Percentiles rank a stretch among this genome's conserved stretches.
Evolutionary conservation across 2,113 vertebrate genomes (phyloP).

Genomic region (Poecilia latipinna): DNA sequence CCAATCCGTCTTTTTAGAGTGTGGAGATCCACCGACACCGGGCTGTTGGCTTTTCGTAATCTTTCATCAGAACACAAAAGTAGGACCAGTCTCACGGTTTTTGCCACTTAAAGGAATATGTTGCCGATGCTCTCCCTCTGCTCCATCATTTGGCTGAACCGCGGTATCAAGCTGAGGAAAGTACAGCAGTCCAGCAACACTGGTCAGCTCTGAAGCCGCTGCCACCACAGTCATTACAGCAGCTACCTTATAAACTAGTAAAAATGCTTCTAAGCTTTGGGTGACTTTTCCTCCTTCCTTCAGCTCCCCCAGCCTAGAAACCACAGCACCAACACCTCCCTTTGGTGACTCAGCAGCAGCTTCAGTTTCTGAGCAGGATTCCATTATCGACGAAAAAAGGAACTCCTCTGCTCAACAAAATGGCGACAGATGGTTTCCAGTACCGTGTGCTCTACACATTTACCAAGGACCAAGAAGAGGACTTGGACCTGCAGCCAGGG

Average conservation of each 20-base stretch:
- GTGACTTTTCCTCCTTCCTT: slow-evolving; percentile 43
- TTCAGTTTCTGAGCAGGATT: slow-evolving; percentile 44
- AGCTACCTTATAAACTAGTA: slow-evolving; percentile 41
- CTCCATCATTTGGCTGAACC: slow-evolving; percentile 89
- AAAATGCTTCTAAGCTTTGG: slow-evolving; percentile 73
- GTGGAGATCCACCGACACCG: slow-evolving; percentile 20
- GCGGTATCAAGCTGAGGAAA: slow-evolving; percentile 90
- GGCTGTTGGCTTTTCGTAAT: slow-evolving; percentile 38
- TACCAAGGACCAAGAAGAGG: slow-evolving; percentile 89
- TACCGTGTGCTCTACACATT: slow-evolving; percentile 89
- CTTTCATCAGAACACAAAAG: slow-evolving; percentile 29
- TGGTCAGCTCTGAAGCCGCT: slow-evolving; percentile 74
- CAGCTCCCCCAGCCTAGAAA: neutral
- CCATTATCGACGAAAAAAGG: slow-evolving; percentile 23
- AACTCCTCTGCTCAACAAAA: slow-evolving; percentile 60
- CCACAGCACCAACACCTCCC: slow-evolving; percentile 27
- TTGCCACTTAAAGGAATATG: slow-evolving; percentile 84
- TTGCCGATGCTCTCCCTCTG: slow-evolving; percentile 85
- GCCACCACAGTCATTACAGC: slow-evolving; percentile 15
- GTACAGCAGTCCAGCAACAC: slow-evolving; percentile 69
- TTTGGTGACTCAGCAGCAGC: slow-evolving; percentile 42
- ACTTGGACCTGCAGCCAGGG: slow-evolving; percentile 89
- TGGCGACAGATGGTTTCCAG: slow-evolving; percentile 88
- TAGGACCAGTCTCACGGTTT: slow-evolving; percentile 58
- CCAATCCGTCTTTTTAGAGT: slow-evolving; percentile 50